Conservation (phyloP, 2,797 vertebrate genomes). For the Cossypha dichroa region DNA sequence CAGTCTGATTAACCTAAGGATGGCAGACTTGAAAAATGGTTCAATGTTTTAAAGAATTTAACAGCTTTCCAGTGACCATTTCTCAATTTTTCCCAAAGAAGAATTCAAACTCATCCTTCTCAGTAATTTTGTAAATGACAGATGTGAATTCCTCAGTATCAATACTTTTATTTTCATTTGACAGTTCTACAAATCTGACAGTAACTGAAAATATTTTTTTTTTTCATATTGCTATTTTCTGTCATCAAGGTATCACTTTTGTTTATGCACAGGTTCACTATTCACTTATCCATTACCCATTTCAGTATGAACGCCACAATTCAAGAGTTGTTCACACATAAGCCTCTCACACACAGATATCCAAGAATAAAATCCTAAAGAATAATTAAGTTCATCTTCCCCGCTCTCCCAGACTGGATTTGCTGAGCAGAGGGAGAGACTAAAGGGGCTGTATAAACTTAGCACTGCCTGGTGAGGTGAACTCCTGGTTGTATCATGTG, state of each 20-base stretch:
- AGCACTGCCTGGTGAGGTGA: neutral
- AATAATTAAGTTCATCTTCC: neutral
- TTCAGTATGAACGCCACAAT: neutral
- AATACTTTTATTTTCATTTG: neutral
- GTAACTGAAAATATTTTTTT: neutral
- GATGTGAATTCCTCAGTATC: neutral
- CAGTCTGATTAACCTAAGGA: neutral
- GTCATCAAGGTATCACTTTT: neutral
- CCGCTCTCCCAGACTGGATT: neutral
- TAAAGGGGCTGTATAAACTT: neutral
- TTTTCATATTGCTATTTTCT: neutral
- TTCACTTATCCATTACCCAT: neutral
- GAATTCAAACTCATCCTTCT: neutral
- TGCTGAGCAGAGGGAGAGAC: neutral
- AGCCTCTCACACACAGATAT: neutral
- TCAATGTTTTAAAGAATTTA: neutral
- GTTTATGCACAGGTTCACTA: neutral
- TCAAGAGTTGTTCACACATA: neutral
- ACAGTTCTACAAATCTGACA: neutral
- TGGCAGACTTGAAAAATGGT: neutral
- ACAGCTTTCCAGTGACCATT: neutral
- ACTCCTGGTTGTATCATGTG: neutral
- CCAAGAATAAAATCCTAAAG: neutral
- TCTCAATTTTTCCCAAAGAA: neutral
- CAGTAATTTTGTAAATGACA: neutral